Percentiles rank a stretch among this genome's conserved stretches.
Conservation (phyloP, 2,888 invertebrate species). For the Hyppa rectilinea region DNA sequence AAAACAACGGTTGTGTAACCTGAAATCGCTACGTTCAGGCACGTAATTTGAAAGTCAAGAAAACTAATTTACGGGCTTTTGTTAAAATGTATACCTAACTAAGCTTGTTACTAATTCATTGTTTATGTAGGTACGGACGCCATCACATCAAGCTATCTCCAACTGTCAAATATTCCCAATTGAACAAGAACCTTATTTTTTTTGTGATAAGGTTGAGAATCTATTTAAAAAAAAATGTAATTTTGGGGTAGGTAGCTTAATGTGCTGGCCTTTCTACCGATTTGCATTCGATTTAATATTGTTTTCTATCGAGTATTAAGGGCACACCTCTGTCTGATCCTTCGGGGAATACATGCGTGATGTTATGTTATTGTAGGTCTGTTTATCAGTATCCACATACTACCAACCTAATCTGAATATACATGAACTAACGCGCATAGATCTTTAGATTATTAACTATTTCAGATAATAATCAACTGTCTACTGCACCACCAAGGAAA, state of each 20-base stretch:
- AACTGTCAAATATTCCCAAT: no score
- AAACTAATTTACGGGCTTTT: constrained; percentile 46
- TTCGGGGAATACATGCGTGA: no score
- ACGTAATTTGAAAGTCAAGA: constrained; percentile 67
- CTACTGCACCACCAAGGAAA: constrained; percentile 40
- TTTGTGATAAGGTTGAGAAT: no score
- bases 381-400: not conserved
- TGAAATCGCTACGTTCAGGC: constrained; percentile 66
- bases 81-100: constrained; percentile 7
- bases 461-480: constrained; percentile 22
- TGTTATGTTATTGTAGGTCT: not conserved
- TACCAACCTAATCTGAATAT: not conserved
- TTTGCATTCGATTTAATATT: constrained; percentile 5
- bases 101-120: not conserved
- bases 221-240: no score
- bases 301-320: no score
- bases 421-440: not conserved
- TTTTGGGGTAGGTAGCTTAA: no score
- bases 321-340: no score
- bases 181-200: no score
- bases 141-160: no score
- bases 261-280: no score
- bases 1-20: constrained; percentile 71
- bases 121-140: no score
- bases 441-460: constrained; percentile 6